Evolutionary conservation across 2,888 invertebrate species (phyloP).

Genomic region (Sinopyrophorus schimmeli): DNA sequence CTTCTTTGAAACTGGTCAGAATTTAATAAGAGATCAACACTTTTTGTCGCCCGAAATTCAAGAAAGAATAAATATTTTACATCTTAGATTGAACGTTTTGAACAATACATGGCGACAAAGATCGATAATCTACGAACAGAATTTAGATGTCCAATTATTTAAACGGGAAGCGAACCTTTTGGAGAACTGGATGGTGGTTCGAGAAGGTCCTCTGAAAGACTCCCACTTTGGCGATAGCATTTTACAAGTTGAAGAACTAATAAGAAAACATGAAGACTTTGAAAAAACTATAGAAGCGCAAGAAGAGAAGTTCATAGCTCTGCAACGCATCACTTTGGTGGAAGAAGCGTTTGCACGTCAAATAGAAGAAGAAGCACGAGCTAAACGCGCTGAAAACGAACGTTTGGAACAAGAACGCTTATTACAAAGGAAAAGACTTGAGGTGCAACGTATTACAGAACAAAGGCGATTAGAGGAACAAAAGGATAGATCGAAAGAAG

Average conservation of each 20-base stretch:
- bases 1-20: conserved; percentile 75
- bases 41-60: conserved; percentile 84
- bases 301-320: conserved; percentile 83
- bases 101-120: conserved; percentile 78
- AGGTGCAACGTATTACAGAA: conserved; percentile 88
- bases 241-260: conserved; percentile 87
- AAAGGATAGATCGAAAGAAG: conserved; percentile 54
- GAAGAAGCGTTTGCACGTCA: conserved; percentile 87
- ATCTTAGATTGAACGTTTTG: conserved; percentile 70
- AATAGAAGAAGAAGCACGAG: conserved; percentile 75
- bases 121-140: conserved; percentile 83
- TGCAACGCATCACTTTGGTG: conserved; percentile 84
- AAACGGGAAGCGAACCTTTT: conserved; percentile 87
- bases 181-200: conserved; percentile 77
- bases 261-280: conserved; percentile 91
- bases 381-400: conserved; percentile 76
- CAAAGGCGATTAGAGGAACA: conserved; percentile 80
- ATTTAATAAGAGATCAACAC: conserved; percentile 79
- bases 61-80: conserved; percentile 73
- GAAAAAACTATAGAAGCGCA: conserved; percentile 95
- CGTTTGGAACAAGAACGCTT: conserved; percentile 80
- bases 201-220: conserved; percentile 81
- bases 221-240: conserved; percentile 86
- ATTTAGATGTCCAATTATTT: conserved; percentile 89
- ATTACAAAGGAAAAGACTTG: conserved; percentile 81